Evolutionary conservation across 2,888 invertebrate species (phyloP).

Genomic region (Patella ulyssiponensis): DNA sequence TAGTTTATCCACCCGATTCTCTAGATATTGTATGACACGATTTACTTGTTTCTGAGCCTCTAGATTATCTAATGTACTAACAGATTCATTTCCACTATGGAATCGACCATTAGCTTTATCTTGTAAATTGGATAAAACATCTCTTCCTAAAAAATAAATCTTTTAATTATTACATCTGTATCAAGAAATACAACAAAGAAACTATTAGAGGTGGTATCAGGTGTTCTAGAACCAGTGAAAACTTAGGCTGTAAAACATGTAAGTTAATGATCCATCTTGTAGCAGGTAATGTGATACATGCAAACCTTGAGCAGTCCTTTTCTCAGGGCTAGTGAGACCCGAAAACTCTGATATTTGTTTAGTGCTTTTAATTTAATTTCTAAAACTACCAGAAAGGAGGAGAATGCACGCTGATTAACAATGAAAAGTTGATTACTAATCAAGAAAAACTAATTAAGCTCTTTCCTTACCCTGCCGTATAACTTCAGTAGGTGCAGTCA

Average conservation of each 20-base stretch:
- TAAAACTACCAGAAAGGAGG: no score
- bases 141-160: constrained; percentile 50
- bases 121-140: constrained; percentile 59
- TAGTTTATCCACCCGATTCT: constrained; percentile 63
- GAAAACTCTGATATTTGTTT: no score
- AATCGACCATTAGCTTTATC: constrained; percentile 46
- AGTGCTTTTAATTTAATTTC: no score
- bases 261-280: neutral
- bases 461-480: constrained; percentile 56
- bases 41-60: constrained; percentile 66
- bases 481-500: constrained; percentile 57
- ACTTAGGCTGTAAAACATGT: neutral
- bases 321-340: no score
- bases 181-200: no score
- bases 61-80: constrained; percentile 63
- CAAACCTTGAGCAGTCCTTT: no score
- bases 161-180: neutral
- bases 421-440: no score
- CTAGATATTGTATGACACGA: constrained; percentile 61
- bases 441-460: no score
- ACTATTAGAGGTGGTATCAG: no score
- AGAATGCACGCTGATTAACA: no score
- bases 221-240: neutral
- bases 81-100: constrained; percentile 44
- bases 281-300: no score